Conservation (phyloP, 2,113 vertebrate species). For the Megaceryle maxima region DNA sequence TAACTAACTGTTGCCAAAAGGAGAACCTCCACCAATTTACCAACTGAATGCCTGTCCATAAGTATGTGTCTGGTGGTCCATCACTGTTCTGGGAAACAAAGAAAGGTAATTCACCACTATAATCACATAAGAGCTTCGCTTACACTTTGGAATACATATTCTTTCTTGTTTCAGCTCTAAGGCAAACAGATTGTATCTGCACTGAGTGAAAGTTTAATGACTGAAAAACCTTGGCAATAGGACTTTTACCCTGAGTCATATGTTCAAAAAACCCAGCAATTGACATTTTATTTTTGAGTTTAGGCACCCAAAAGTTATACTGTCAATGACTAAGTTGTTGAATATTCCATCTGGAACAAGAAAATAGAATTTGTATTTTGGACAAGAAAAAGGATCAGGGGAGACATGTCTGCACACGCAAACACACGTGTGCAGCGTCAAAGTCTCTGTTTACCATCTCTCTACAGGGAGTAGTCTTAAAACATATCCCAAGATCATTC, state of each 20-base stretch:
- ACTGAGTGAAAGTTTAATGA: conserved; percentile 29
- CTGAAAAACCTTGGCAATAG: conserved; percentile 40
- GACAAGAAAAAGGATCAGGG: neutral
- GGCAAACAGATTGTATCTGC: conserved; percentile 50
- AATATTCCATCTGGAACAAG: neutral
- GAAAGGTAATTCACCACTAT: neutral
- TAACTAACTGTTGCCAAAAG: neutral
- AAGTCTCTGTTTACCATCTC: conserved; percentile 11
- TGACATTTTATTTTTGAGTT: conserved; percentile 22
- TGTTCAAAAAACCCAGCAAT: neutral
- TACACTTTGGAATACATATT: neutral
- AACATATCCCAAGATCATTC: conserved; percentile 18
- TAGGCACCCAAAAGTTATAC: conserved; percentile 18
- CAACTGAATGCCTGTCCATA: neutral
- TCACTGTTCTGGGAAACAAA: neutral
- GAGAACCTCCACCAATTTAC: neutral
- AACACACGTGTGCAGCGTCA: neutral
- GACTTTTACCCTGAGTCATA: neutral
- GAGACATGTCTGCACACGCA: neutral
- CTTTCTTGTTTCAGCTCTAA: conserved; percentile 3
- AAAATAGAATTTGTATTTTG: conserved; percentile 18
- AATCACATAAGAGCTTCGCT: neutral
- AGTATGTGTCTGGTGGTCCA: neutral
- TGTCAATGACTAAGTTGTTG: conserved; percentile 33
- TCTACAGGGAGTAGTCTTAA: conserved; percentile 29